Evolutionary conservation across 2,888 invertebrate genomes (phyloP).

Genomic region (Spialia ferax): DNA sequence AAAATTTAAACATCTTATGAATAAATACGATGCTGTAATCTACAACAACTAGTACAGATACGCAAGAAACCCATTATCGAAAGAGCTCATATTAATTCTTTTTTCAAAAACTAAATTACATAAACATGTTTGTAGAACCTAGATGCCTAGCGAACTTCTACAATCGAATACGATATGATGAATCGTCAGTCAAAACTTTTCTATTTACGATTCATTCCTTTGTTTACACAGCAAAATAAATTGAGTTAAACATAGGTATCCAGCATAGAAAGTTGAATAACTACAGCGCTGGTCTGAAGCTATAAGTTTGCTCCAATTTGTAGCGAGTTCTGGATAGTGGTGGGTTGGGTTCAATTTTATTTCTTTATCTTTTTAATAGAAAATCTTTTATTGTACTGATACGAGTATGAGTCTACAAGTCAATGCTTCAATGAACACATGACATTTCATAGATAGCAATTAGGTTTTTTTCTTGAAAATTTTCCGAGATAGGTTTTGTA

Average conservation of each 20-base stretch:
- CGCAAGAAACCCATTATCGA: not conserved
- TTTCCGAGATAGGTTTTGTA: too few relatives aligned
- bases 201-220: slow-evolving; percentile 30
- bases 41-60: too few relatives aligned
- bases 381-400: not conserved
- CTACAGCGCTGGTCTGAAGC: slow-evolving; percentile 8
- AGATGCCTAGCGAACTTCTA: not conserved
- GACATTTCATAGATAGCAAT: not conserved
- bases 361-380: not conserved
- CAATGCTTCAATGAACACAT: too few relatives aligned
- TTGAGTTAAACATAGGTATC: slow-evolving; percentile 12
- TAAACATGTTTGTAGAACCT: slow-evolving; percentile 1
- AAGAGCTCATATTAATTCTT: not conserved
- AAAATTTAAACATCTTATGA: too few relatives aligned
- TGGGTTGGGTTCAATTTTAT: not conserved
- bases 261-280: slow-evolving; percentile 11
- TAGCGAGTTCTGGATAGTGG: slow-evolving; percentile 13
- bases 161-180: slow-evolving; percentile 18
- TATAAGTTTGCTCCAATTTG: slow-evolving; percentile 16
- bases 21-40: not conserved
- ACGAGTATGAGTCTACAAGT: too few relatives aligned
- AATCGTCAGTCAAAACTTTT: slow-evolving; percentile 28
- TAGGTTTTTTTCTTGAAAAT: too few relatives aligned
- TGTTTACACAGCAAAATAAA: slow-evolving; percentile 31
- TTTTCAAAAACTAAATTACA: not conserved